Conservation (phyloP, 2,888 invertebrate species). For the Keiferia lycopersicella region DNA sequence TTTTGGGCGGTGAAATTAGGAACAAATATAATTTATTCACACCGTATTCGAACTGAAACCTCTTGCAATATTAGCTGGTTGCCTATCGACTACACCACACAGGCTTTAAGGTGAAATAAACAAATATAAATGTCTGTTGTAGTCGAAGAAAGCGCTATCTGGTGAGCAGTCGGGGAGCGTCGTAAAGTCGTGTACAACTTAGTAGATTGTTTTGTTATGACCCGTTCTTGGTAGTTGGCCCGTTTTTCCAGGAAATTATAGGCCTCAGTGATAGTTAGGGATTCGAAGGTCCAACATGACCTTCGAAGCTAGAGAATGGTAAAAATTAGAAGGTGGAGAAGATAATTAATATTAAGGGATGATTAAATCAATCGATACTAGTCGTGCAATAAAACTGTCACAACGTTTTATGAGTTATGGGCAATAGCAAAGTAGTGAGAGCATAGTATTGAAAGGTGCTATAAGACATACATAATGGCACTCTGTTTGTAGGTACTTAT, state of each 20-base stretch:
- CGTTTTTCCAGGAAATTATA: constrained; percentile 18
- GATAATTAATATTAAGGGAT: not conserved
- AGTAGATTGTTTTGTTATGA: constrained; percentile 49
- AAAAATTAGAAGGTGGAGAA: not conserved
- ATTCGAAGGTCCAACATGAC: not conserved
- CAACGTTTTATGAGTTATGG: too few species aligned
- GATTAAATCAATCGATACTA: not conserved
- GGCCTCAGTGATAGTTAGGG: not conserved
- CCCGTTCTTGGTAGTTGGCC: constrained; percentile 18
- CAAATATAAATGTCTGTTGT: constrained; percentile 70
- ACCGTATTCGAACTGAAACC: not conserved
- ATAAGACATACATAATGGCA: too few species aligned
- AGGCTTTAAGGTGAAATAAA: constrained; percentile 57
- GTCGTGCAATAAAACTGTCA: too few species aligned
- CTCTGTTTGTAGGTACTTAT: too few species aligned
- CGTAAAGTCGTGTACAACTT: constrained; percentile 68
- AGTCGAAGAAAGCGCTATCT: constrained; percentile 60
- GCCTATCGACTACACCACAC: not conserved
- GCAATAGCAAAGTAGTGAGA: too few species aligned
- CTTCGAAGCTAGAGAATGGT: not conserved
- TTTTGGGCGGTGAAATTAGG: too few species aligned
- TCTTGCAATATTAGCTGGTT: too few species aligned
- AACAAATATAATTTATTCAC: too few species aligned
- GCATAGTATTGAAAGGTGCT: too few species aligned
- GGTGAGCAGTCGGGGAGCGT: constrained; percentile 47